A percentile compares a stretch with the other conserved stretches of the same genome.
Conservation (phyloP, 1,140 invertebrate species). For the Goniozus legneri region DNA sequence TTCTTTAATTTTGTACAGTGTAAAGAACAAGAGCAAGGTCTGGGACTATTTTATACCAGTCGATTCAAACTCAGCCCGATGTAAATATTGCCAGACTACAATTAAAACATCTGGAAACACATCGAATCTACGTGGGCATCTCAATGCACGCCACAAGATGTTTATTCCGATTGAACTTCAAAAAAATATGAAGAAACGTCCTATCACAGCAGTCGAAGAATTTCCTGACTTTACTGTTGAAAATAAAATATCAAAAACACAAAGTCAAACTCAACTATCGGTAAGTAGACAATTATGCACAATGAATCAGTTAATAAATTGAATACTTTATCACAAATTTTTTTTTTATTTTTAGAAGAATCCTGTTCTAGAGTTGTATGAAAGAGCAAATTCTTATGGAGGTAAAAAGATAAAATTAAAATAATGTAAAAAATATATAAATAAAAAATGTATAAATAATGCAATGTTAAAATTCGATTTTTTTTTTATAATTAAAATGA, state of each 20-base stretch:
- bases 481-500: conserved; percentile 1
- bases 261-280: neutral
- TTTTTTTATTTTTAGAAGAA: neutral
- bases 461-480: neutral
- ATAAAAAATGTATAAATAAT: conserved; percentile 3
- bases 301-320: no score
- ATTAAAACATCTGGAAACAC: conserved; percentile 5
- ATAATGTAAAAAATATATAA: conserved; percentile 3
- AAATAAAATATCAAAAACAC: neutral
- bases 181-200: neutral
- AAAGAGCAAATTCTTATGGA: neutral
- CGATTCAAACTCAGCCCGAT: neutral
- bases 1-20: no score
- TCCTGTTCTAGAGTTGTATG: neutral
- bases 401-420: neutral
- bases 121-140: conserved; percentile 4
- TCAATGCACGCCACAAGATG: neutral
- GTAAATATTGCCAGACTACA: conserved; percentile 1
- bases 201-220: neutral
- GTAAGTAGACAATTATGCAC: no score
- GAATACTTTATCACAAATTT: no score
- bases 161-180: neutral
- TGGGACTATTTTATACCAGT: neutral
- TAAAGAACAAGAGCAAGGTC: neutral
- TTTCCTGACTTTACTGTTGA: neutral